Percentiles rank a stretch among this genome's conserved stretches.
phyloP scores from a whole-genome alignment of 2,888 invertebrate species.

The Latrodectus hesperus region DNA sequence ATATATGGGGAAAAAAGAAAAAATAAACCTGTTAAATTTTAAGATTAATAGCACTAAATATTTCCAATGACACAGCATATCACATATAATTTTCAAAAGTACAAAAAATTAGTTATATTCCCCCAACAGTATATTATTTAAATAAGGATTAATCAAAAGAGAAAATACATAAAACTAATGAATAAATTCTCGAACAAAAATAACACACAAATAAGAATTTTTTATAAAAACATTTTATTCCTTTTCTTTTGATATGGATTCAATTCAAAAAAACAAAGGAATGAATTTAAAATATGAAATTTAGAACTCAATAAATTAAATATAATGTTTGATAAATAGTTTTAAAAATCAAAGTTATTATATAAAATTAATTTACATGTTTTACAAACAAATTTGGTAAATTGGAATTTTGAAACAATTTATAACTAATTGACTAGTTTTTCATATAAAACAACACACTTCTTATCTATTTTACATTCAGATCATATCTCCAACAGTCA shows the following conservation, averaged over 20 bases:
- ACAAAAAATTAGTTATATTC: no score
- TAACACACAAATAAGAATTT: not conserved
- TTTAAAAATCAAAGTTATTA: not conserved
- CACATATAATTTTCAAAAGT: no score
- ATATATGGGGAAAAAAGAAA: no score
- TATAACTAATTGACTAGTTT: not conserved
- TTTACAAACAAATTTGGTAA: no score
- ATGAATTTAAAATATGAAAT: not conserved
- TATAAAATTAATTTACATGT: no score
- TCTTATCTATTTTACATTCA: not conserved
- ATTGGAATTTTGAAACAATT: not conserved
- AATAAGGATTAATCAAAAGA: no score
- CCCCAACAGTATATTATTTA: no score
- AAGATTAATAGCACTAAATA: no score
- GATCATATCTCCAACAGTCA: not conserved
- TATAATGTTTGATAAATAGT: not conserved
- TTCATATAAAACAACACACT: not conserved
- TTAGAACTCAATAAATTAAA: not conserved
- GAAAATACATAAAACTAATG: no score
- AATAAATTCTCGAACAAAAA: no score
- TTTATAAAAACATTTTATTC: not conserved
- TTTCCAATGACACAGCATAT: no score
- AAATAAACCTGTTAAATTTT: no score
- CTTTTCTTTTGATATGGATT: constrained; percentile 1
- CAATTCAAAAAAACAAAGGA: not conserved